A percentile compares a stretch with the other conserved stretches of the same genome.
phyloP scores from a whole-genome alignment of 2,797 vertebrate genomes.

The Pangasius macronema region DNA sequence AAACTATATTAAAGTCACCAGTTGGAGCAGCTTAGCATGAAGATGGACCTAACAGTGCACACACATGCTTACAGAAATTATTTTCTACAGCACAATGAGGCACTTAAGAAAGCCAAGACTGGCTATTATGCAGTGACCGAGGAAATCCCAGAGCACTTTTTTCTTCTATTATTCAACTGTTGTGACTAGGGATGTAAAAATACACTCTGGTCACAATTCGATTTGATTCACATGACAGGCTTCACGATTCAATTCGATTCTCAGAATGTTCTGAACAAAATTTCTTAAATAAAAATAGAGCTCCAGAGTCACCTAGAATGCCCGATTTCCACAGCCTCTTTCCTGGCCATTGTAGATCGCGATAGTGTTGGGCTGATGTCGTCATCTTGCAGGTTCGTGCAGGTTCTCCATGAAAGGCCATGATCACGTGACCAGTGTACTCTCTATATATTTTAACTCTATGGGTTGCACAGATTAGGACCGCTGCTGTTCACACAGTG shows the following conservation, averaged over 20 bases:
- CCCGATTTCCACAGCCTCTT: background rate
- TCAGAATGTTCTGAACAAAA: background rate
- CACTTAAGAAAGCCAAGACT: background rate
- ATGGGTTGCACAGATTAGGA: background rate
- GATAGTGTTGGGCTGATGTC: background rate
- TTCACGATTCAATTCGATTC: background rate
- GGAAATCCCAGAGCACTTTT: background rate
- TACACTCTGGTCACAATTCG: background rate
- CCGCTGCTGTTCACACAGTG: background rate
- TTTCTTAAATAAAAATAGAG: background rate
- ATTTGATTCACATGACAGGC: background rate
- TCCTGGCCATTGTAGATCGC: background rate
- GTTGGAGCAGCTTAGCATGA: background rate
- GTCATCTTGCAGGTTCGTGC: background rate
- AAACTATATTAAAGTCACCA: background rate
- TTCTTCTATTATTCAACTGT: background rate
- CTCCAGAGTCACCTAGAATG: background rate
- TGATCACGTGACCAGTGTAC: background rate
- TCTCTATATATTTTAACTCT: background rate
- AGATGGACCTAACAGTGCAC: background rate
- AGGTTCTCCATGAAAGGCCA: background rate
- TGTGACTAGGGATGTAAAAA: background rate
- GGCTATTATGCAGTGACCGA: background rate
- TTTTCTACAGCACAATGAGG: background rate
- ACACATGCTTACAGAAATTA: background rate